Base-by-base conservation (phyloP, 2,113 vertebrate species). In the Paramormyrops kingsleyae region DNA sequence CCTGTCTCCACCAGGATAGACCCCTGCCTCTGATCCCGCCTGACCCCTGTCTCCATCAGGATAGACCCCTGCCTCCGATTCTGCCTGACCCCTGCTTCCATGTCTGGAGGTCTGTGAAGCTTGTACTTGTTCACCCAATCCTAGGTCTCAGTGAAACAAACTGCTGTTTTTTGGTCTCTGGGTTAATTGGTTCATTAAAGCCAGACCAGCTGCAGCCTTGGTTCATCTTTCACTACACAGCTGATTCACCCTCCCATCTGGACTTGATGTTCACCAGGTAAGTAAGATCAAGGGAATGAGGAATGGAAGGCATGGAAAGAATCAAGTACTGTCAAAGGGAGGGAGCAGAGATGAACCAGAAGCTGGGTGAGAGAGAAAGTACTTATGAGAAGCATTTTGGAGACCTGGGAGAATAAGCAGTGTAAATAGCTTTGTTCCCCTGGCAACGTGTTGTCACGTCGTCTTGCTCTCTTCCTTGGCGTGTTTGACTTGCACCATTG, bases 381-480 rank as follows among this genome's bases (percentile, higher is more conserved):
- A 35, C n/a, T 59, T 31, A 10, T 1, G 44, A 50, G 83, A 42
- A 46, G 74, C 21, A 42, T 80, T 80, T 44, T 17, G 12, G 56
- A 35, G 50, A 52, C 4, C 42, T 84, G 53, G 89, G 90, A 10
- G 53, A 39, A 44, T 53, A 3, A 39, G 91, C 89, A 90, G 90
- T 92, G 92, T 94, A 95, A 95, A 95, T 93, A 95, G 91, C 93
- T 6, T 94, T 93, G 94, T 95, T 94, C 93, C 94, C 95, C 93
- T 94, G 95, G 95, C 94, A 96, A 96, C 95, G 94, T 91, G 91
- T 93, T 83, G 89, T 90, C 85, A 89, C 84, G 42, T 44, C 35
- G 6, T 88, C 66, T 88, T 87, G 50, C 89, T 92, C 91, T 88
- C 90, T 92, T 88, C 90, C 90, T 89, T 21, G 24, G 44, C 49